These are phyloP conservation scores for Onychomys torridus DNA, from an alignment of 2,797 vertebrate species.

Conservation along the genomic window DNA sequence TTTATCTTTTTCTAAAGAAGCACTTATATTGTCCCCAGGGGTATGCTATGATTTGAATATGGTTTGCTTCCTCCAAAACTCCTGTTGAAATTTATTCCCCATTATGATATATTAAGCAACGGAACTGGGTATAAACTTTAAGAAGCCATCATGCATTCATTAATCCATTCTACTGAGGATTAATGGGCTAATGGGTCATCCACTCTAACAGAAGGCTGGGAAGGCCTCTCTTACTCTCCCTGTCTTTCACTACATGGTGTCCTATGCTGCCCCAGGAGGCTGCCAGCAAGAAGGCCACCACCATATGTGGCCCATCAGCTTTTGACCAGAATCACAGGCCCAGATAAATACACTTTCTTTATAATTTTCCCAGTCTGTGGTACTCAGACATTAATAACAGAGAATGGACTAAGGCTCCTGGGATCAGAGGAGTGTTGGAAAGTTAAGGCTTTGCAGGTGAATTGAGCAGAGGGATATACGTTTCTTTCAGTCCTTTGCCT, in stretches of 20 bases:
- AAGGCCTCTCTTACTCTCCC: background rate
- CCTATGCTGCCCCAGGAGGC: background rate
- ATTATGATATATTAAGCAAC: slow-evolving; percentile 27
- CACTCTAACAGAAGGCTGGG: background rate
- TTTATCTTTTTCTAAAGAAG: slow-evolving; percentile 63
- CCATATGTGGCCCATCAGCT: background rate
- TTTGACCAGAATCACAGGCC: background rate
- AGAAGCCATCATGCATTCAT: background rate
- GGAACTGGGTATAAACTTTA: slow-evolving; percentile 30
- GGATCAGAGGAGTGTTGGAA: background rate
- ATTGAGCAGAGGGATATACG: slow-evolving; percentile 35
- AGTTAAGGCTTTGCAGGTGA: background rate
- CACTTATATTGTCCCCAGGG: slow-evolving; percentile 46
- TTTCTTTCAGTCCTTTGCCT: slow-evolving; percentile 43
- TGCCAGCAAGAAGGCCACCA: background rate
- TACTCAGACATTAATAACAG: background rate
- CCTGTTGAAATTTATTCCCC: slow-evolving; percentile 17
- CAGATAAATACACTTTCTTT: background rate
- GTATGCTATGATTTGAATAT: background rate
- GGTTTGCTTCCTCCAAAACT: background rate
- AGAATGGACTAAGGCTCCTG: background rate
- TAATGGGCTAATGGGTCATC: background rate
- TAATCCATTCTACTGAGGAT: background rate
- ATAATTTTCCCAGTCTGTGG: background rate
- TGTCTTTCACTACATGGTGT: background rate